Percentiles rank a stretch among this genome's conserved stretches.
These are phyloP conservation scores for Halesus radiatus DNA, from an alignment of 1,140 invertebrate genomes.

Conservation along the genomic window DNA sequence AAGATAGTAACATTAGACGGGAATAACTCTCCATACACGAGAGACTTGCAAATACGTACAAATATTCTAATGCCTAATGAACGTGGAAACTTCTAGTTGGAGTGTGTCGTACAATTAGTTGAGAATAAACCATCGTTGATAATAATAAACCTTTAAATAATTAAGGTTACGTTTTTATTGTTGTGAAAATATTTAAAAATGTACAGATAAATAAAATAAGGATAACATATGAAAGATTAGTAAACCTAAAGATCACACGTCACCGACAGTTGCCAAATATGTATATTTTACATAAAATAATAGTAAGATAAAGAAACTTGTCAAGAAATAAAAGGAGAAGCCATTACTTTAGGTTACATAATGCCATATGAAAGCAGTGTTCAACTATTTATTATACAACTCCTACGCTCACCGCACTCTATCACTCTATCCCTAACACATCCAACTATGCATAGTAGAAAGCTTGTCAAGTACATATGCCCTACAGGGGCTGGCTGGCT, in stretches of 20 bases:
- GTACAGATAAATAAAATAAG: slow-evolving; percentile 36
- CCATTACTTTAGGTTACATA: slow-evolving; percentile 43
- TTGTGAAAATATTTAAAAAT: slow-evolving; percentile 17
- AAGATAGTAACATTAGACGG: too few relatives aligned
- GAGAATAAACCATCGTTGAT: background rate
- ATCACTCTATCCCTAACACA: slow-evolving; percentile 53
- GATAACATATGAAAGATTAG: slow-evolving; percentile 6
- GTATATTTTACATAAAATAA: slow-evolving; percentile 31
- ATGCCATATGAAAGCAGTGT: slow-evolving; percentile 55
- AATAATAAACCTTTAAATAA: slow-evolving; percentile 12
- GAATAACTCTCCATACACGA: too few relatives aligned
- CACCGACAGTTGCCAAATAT: slow-evolving; percentile 31
- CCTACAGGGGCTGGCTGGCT: background rate
- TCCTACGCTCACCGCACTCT: slow-evolving; percentile 14
- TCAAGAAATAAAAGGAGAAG: slow-evolving; percentile 17
- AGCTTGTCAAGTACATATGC: slow-evolving; percentile 47
- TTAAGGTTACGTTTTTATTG: slow-evolving; percentile 12
- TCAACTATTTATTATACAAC: slow-evolving; percentile 27
- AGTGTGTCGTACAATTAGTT: too few relatives aligned
- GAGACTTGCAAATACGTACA: too few relatives aligned
- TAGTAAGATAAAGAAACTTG: background rate
- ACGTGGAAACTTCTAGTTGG: too few relatives aligned
- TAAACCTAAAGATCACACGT: background rate
- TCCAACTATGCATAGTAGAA: slow-evolving; percentile 53
- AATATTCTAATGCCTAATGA: too few relatives aligned